Base-by-base conservation (phyloP, 1,140 invertebrate species). In the Andricus grossulariae region DNA sequence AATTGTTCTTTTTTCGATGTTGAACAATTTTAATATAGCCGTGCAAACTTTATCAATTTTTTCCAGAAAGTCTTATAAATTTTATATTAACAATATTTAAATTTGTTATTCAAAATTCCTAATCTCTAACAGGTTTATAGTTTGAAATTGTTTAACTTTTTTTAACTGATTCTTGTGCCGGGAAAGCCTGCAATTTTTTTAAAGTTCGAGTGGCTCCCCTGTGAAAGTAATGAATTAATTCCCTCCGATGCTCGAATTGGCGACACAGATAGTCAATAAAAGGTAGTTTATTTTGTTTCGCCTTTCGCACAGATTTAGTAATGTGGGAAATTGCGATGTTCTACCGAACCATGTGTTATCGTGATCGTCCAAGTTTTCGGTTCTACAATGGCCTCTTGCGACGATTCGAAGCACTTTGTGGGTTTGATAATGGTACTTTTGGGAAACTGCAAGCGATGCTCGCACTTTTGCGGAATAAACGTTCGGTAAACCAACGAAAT, bases 291-390 rank as follows among this genome's bases (percentile, higher is more conserved):
- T 39, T 66, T 66, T 66, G 39, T 66, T 45, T 66, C 15, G 60
- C 15, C 25, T 39, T 39, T 39, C 32, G 60, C 60, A 39, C 32
- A 66, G 60, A 45, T 66, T 66, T 66, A 66, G 60, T 66, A 66
- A 66, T 66, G 15, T 25, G 25, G 60, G n/a, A 66, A 45, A 66
- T 66, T 60, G 57, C 73, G 25, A 73, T 77, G 72, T 78, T 79
- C 21, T 72, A 45, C 71, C 76, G 50, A 80, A 80, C 80, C 80
- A 81, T 79, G 82, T 85, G 82, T 88, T 88, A 88, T 88, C 84
- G 80, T 82, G 79, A 86, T 84, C 85, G 84, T 79, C 83, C 81
- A 85, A 87, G 84, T 87, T 88, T 87, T 85, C 82, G 74, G 79
- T 83, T 85, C 86, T 73, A 81, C 83, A 83, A 85, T 84, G 82